phyloP scores from a whole-genome alignment of 2,888 invertebrate genomes.

The Uropetala carovei region DNA sequence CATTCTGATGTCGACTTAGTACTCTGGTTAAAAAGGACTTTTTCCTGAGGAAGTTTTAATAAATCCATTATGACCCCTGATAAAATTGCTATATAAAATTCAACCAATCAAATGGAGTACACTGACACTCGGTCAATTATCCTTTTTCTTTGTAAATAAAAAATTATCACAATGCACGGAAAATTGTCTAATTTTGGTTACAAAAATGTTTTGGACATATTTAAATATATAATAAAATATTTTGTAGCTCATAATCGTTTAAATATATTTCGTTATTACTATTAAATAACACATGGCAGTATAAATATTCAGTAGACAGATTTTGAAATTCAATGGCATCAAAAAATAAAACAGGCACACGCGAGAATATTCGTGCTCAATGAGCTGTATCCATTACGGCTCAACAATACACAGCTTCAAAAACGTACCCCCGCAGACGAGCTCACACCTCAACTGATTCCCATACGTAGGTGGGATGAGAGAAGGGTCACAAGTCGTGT shows the following conservation, averaged over 20 bases:
- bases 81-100: conserved; percentile 33
- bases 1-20: neutral
- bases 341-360: conserved; percentile 36
- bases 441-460: conserved; percentile 14
- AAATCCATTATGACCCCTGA: neutral
- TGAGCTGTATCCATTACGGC: neutral
- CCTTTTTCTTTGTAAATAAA: neutral
- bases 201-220: conserved; percentile 27
- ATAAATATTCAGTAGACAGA: conserved; percentile 32
- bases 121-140: neutral
- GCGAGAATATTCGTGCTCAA: neutral
- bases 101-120: conserved; percentile 22
- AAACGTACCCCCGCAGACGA: neutral
- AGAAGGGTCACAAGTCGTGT: conserved; percentile 41
- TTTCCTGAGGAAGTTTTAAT: conserved; percentile 46
- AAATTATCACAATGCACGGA: conserved; percentile 42
- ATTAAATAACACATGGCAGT: conserved; percentile 36
- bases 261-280: conserved; percentile 37
- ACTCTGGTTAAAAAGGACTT: neutral
- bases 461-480: conserved; percentile 13
- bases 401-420: neutral
- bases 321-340: conserved; percentile 58
- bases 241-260: neutral
- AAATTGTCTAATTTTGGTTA: conserved; percentile 23
- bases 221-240: conserved; percentile 51